Evolutionary conservation across 2,113 vertebrate species (phyloP).

Genomic region (Furnarius figulus): DNA sequence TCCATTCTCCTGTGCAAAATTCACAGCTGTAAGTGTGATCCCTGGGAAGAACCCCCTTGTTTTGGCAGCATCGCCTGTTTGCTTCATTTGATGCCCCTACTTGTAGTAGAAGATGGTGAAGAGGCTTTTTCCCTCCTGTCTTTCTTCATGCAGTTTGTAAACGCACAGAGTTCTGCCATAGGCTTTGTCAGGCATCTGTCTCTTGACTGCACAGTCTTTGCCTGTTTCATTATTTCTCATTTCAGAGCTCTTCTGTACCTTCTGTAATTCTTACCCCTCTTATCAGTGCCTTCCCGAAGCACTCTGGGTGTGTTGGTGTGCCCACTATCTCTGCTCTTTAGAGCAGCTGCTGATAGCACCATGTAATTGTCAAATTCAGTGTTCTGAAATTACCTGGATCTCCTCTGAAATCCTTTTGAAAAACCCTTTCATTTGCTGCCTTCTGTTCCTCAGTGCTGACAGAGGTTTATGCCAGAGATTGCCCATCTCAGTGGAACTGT

Average conservation of each 20-base stretch:
- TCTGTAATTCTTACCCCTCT: neutral
- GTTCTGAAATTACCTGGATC: slow-evolving; percentile 31
- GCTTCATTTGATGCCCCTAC: neutral
- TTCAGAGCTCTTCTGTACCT: neutral
- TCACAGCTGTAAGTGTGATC: neutral
- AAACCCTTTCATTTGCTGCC: neutral
- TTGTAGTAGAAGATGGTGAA: neutral
- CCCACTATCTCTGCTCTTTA: neutral
- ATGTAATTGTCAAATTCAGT: neutral
- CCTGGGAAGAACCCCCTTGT: neutral
- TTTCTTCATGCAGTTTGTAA: neutral
- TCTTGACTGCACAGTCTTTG: neutral
- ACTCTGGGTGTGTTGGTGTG: neutral
- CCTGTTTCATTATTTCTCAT: neutral
- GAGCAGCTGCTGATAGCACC: neutral
- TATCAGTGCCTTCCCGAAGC: neutral
- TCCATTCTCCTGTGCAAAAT: neutral
- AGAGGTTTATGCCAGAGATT: neutral
- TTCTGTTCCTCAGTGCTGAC: neutral
- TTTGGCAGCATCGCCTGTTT: neutral
- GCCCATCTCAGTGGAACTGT: neutral
- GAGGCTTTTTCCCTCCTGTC: neutral
- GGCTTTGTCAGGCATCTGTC: neutral
- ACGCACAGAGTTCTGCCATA: neutral
- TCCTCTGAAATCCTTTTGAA: slow-evolving; percentile 6